These are phyloP conservation scores for Bubo bubo DNA, from an alignment of 2,113 vertebrate genomes.

Conservation along the genomic window DNA sequence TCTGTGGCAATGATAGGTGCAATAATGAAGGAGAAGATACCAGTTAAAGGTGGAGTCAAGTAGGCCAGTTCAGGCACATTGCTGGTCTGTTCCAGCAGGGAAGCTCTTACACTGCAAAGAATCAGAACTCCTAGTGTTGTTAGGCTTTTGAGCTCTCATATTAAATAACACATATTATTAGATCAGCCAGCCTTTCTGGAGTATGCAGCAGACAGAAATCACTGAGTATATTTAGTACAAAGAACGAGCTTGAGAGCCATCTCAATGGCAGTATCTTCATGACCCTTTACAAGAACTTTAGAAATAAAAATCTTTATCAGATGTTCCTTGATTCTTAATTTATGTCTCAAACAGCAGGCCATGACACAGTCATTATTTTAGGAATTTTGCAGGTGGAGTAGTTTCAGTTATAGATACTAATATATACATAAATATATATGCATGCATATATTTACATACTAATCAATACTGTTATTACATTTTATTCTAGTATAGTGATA, in stretches of 20 bases:
- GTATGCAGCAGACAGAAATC: not conserved
- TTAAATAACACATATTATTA: not conserved
- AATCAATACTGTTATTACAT: not conserved
- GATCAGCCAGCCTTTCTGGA: not conserved
- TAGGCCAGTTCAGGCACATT: rapidly evolving
- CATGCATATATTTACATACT: not conserved
- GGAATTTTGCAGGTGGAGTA: not conserved
- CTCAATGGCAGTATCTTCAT: not conserved
- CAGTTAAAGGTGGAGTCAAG: not conserved
- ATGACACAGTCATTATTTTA: not conserved
- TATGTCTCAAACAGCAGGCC: not conserved
- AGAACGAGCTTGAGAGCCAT: not conserved
- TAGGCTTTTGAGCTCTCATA: not conserved
- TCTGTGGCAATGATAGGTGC: not conserved
- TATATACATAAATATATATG: not conserved
- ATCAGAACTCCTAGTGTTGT: not conserved
- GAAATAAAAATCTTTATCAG: not conserved
- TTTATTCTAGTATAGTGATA: not conserved
- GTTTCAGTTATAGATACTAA: not conserved
- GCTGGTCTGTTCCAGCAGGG: not conserved
- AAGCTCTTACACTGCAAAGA: not conserved
- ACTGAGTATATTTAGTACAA: not conserved
- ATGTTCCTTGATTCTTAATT: not conserved
- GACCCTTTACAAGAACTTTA: not conserved
- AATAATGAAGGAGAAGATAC: not conserved